These are phyloP conservation scores for Pipistrellus kuhlii DNA, from an alignment of 2,797 vertebrate species.

Conservation along the genomic window DNA sequence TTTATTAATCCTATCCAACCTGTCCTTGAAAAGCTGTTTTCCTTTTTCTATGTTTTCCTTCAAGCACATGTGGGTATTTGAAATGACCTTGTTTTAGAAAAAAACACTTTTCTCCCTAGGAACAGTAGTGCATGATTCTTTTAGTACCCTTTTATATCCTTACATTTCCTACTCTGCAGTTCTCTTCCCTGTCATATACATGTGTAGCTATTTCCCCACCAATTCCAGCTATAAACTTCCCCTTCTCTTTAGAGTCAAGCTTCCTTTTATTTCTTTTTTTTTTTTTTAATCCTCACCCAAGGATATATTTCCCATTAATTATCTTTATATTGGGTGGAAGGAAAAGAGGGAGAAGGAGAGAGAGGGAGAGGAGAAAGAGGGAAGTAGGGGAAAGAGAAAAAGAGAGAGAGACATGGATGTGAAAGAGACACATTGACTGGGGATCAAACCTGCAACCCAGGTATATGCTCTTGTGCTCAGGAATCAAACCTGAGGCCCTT, in stretches of 20 bases:
- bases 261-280: neutral
- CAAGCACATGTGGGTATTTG: neutral
- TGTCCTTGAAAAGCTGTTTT: conserved; percentile 49
- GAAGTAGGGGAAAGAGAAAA: no score
- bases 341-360: no score
- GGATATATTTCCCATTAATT: no score
- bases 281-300: no score
- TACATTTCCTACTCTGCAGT: neutral
- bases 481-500: no score
- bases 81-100: conserved; percentile 17
- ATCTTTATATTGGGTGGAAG: no score
- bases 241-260: neutral
- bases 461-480: no score
- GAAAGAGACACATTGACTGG: no score
- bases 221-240: neutral
- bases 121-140: neutral
- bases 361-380: no score
- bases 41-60: conserved; percentile 28
- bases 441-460: no score
- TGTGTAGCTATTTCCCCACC: neutral
- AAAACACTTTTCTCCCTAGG: neutral
- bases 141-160: neutral
- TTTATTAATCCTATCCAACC: conserved; percentile 57
- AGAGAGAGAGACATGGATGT: no score
- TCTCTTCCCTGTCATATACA: neutral